These are phyloP conservation scores for Nephotettix cincticeps DNA, from an alignment of 1,140 invertebrate genomes.

Conservation along the genomic window DNA sequence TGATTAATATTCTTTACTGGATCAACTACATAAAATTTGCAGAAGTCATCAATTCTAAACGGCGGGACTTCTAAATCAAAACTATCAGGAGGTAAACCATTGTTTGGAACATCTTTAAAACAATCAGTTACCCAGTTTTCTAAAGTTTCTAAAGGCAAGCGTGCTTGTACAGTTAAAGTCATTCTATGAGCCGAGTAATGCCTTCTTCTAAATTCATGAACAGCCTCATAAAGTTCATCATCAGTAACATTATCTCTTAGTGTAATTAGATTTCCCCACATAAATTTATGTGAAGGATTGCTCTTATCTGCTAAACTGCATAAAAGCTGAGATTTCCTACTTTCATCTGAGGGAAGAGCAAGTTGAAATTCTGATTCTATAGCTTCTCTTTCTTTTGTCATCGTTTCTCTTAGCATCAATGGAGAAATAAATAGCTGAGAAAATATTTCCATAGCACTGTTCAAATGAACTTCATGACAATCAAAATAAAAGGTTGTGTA, in stretches of 20 bases:
- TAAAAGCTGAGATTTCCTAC: constrained; percentile 72
- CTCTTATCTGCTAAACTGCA: constrained; percentile 49
- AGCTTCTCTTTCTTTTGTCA: constrained; percentile 86
- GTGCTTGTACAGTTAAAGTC: constrained; percentile 79
- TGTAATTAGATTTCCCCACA: constrained; percentile 82
- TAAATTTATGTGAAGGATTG: constrained; percentile 76
- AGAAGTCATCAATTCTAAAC: constrained; percentile 61
- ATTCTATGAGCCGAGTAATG: constrained; percentile 90
- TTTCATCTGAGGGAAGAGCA: constrained; percentile 63
- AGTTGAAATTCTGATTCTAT: constrained; percentile 90
- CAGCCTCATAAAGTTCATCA: constrained; percentile 59
- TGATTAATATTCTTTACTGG: constrained; percentile 72
- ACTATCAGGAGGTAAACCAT: constrained; percentile 59
- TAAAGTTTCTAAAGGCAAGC: constrained; percentile 72
- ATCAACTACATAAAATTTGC: constrained; percentile 74
- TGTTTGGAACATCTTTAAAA: constrained; percentile 65
- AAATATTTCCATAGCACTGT: constrained; percentile 78
- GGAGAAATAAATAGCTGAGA: constrained; percentile 88
- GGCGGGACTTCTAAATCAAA: constrained; percentile 55
- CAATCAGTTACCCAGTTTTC: constrained; percentile 63
- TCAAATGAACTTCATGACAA: constrained; percentile 73
- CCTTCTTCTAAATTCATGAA: constrained; percentile 76
- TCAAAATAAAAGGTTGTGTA: constrained; percentile 87
- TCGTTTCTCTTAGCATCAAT: constrained; percentile 81
- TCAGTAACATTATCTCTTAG: constrained; percentile 68